Conservation (phyloP, 2,113 vertebrate genomes). For the Ailurus styani region DNA sequence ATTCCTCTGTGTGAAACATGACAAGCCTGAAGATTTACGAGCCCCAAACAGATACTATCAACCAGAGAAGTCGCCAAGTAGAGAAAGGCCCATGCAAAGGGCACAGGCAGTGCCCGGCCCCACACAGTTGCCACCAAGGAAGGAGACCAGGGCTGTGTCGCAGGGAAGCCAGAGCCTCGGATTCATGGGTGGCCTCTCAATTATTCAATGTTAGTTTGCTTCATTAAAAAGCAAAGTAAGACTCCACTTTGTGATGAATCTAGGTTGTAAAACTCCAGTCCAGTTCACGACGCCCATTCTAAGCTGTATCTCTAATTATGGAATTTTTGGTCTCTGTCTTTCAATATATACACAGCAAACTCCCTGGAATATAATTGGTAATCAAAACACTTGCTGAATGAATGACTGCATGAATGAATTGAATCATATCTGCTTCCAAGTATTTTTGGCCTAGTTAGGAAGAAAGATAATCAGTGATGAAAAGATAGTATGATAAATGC, state of each 20-base stretch:
- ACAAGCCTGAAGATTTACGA: background rate
- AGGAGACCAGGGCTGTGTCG: too few relatives aligned
- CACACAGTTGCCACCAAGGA: too few relatives aligned
- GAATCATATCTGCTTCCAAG: background rate
- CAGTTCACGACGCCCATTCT: background rate
- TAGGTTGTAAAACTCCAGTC: background rate
- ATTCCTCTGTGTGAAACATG: too few relatives aligned
- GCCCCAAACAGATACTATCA: background rate
- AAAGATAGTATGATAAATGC: background rate
- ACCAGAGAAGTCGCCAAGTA: accelerated
- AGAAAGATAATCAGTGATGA: background rate
- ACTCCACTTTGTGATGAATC: background rate
- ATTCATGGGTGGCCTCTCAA: background rate
- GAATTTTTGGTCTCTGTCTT: background rate
- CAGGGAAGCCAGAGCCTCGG: background rate
- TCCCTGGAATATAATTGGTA: background rate
- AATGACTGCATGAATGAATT: background rate
- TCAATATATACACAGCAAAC: background rate
- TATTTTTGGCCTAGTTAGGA: background rate
- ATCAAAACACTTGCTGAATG: background rate
- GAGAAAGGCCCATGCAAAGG: background rate
- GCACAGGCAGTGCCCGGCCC: background rate
- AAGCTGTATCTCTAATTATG: background rate
- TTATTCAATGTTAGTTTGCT: background rate
- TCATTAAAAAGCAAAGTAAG: background rate